Conservation (phyloP, 2,797 vertebrate genomes). For the Aulostomus chinensis region DNA sequence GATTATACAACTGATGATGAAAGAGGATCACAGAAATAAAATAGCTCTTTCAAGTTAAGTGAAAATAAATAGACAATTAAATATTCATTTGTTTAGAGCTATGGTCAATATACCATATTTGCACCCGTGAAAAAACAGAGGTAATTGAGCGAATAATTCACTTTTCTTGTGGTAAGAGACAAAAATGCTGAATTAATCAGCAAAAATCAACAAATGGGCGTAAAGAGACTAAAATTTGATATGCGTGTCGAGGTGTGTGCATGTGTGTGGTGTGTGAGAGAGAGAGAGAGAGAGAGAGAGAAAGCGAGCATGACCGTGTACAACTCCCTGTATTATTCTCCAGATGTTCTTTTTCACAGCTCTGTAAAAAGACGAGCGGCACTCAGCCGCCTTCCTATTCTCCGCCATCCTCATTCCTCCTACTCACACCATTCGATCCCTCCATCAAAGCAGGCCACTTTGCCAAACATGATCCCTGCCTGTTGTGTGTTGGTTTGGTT, state of each 20-base stretch:
- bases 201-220: background rate
- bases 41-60: background rate
- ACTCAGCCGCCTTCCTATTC: slow-evolving; percentile 40
- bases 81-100: background rate
- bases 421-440: slow-evolving; percentile 67
- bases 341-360: slow-evolving; percentile 64
- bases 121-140: background rate
- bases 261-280: no score
- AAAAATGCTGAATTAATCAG: slow-evolving; percentile 8
- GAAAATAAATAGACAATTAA: background rate
- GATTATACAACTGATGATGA: no score
- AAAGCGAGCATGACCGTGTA: slow-evolving; percentile 15
- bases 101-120: background rate
- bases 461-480: slow-evolving; percentile 76
- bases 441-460: slow-evolving; percentile 74
- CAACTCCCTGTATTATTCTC: slow-evolving; percentile 51
- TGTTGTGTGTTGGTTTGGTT: slow-evolving; percentile 75
- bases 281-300: no score
- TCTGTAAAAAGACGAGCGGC: slow-evolving; percentile 42
- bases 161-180: slow-evolving; percentile 2
- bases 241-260: background rate
- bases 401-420: slow-evolving; percentile 41
- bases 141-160: background rate
- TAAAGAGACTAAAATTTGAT: slow-evolving; percentile 8
- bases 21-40: background rate